A percentile compares a stretch with the other conserved stretches of the same genome.
These are phyloP conservation scores for Coilia nasus DNA, from an alignment of 2,797 vertebrate genomes.

Conservation along the genomic window DNA sequence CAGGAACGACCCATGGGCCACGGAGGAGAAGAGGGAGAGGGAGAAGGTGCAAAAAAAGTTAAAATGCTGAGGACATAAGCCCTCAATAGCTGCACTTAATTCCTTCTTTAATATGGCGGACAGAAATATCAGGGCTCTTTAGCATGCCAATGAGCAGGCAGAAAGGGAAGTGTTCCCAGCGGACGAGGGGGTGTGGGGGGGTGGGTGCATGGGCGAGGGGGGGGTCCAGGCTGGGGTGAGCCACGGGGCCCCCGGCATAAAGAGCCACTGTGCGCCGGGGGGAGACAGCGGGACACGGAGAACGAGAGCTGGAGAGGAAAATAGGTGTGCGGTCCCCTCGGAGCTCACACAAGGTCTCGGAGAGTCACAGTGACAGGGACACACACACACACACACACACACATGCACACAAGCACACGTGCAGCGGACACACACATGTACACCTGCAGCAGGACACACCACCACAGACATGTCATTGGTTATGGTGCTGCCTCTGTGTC, in stretches of 20 bases:
- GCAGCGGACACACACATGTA: neutral
- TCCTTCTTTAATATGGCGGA: constrained; percentile 75
- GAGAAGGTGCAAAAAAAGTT: constrained; percentile 52
- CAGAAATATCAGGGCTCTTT: constrained; percentile 75
- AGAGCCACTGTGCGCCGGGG: constrained; percentile 55
- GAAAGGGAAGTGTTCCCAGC: neutral
- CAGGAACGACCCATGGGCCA: constrained; percentile 50
- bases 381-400: neutral
- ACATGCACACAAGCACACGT: constrained; percentile 1
- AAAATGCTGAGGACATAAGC: constrained; percentile 74
- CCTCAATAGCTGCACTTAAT: constrained; percentile 69
- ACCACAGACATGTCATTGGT: constrained; percentile 61
- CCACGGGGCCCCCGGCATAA: constrained; percentile 58
- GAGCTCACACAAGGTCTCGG: constrained; percentile 8
- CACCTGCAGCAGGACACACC: constrained; percentile 37
- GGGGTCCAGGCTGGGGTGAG: constrained; percentile 58
- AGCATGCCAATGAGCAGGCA: constrained; percentile 69
- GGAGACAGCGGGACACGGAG: constrained; percentile 46
- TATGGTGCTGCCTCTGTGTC: constrained; percentile 63
- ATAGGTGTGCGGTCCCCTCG: constrained; percentile 36
- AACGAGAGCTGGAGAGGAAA: constrained; percentile 36
- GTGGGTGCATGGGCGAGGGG: neutral
- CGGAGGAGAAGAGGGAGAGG: constrained; percentile 2
- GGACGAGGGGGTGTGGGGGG: too few relatives aligned
- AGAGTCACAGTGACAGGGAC: constrained; percentile 27